phyloP scores from a whole-genome alignment of 2,113 vertebrate species.

The Callipepla californica region DNA sequence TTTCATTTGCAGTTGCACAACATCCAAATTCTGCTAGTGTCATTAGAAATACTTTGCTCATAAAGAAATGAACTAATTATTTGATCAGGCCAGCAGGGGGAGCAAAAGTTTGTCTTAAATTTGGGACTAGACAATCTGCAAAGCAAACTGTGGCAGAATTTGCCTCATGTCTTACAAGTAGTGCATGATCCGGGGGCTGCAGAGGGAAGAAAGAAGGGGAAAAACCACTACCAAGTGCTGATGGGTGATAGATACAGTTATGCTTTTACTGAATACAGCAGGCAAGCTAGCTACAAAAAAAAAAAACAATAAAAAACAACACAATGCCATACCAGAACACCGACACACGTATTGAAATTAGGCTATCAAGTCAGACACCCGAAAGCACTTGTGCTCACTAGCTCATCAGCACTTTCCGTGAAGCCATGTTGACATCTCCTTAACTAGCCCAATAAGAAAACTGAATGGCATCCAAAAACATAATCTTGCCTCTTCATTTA shows the following conservation, averaged over 20 bases:
- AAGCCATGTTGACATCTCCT: not conserved
- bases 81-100: slow-evolving; percentile 27
- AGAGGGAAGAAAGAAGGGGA: not conserved
- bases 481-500: slow-evolving; percentile 2
- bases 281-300: not conserved
- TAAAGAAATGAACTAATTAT: not conserved
- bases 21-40: not conserved
- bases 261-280: not conserved
- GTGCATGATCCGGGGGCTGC: not conserved
- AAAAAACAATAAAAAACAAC: not conserved
- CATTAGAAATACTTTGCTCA: not conserved
- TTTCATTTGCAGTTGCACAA: not conserved
- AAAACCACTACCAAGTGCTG: not conserved
- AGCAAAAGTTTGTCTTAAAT: not conserved
- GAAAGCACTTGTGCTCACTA: not conserved
- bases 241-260: not conserved
- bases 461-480: slow-evolving; percentile 18
- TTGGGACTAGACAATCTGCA: not conserved
- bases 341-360: not conserved
- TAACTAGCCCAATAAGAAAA: slow-evolving; percentile 39
- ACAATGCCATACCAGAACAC: not conserved
- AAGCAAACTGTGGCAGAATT: not conserved
- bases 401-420: not conserved
- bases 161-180: not conserved
- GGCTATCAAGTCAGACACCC: not conserved